Percentiles rank a stretch among this genome's conserved stretches.
Conservation (phyloP, 1,140 invertebrate genomes). For the Drosophila ananassae region DNA sequence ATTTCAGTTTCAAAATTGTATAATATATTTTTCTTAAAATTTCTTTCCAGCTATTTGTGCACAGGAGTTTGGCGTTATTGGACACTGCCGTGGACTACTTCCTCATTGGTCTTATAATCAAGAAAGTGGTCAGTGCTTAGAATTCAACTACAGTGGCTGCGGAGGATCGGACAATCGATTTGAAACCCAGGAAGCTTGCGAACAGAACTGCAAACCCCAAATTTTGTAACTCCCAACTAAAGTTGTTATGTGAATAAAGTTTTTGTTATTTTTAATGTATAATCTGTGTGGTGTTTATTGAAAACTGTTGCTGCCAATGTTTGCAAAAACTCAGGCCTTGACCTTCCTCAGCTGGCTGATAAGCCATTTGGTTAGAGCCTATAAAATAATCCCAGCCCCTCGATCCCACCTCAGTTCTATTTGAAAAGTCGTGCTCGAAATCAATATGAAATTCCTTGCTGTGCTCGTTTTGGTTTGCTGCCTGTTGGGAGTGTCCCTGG, state of each 20-base stretch:
- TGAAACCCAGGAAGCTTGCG: not conserved
- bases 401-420: constrained; percentile 5
- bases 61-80: not conserved
- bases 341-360: constrained; percentile 50
- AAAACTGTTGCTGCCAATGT: not conserved
- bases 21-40: too few species aligned
- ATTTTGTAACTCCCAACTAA: not conserved
- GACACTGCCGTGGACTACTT: not conserved
- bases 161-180: not conserved
- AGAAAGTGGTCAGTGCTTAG: not conserved
- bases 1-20: not conserved
- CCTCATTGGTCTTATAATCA: not conserved
- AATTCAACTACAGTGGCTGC: not conserved
- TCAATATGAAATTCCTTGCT: constrained; percentile 64
- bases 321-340: constrained; percentile 15
- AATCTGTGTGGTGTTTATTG: not conserved
- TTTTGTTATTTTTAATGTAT: not conserved
- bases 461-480: constrained; percentile 48
- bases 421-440: constrained; percentile 1
- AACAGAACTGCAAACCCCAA: not conserved
- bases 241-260: not conserved
- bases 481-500: constrained; percentile 41
- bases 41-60: not conserved
- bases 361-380: constrained; percentile 62
- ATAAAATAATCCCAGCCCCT: constrained; percentile 40